Conservation (phyloP, 1,140 invertebrate species). For the Heliothis subflexa region DNA sequence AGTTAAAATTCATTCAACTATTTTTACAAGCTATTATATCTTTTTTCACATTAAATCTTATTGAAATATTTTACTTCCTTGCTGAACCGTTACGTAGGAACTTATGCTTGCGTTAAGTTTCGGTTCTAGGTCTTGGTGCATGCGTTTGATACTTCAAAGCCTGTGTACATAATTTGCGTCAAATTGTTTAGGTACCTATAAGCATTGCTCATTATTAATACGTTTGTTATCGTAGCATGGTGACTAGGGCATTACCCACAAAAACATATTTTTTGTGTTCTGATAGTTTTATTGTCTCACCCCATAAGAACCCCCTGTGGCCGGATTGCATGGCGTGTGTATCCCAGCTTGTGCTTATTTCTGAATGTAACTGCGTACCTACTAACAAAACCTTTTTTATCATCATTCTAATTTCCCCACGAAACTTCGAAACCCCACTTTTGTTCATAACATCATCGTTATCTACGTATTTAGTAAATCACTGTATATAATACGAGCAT, state of each 20-base stretch:
- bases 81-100: slow-evolving; percentile 17
- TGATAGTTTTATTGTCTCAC: not conserved
- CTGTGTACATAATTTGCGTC: not conserved
- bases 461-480: slow-evolving; percentile 29
- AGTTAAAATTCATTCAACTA: not conserved
- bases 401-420: slow-evolving; percentile 14
- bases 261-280: not conserved
- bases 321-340: slow-evolving; percentile 18
- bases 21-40: not conserved
- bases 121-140: slow-evolving; percentile 29
- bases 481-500: slow-evolving; percentile 41
- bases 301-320: not conserved
- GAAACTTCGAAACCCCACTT: not conserved
- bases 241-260: not conserved
- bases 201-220: slow-evolving; percentile 20
- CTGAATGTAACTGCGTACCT: slow-evolving; percentile 1
- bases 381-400: slow-evolving; percentile 24
- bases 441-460: slow-evolving; percentile 14
- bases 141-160: slow-evolving; percentile 1
- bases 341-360: slow-evolving; percentile 9
- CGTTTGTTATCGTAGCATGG: slow-evolving; percentile 6
- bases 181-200: not conserved
- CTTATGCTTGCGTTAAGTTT: slow-evolving; percentile 28
- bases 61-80: slow-evolving; percentile 49
- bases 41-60: slow-evolving; percentile 35